Evolutionary conservation across 2,113 vertebrate species (phyloP).

Genomic region (Tupaia chinensis): DNA sequence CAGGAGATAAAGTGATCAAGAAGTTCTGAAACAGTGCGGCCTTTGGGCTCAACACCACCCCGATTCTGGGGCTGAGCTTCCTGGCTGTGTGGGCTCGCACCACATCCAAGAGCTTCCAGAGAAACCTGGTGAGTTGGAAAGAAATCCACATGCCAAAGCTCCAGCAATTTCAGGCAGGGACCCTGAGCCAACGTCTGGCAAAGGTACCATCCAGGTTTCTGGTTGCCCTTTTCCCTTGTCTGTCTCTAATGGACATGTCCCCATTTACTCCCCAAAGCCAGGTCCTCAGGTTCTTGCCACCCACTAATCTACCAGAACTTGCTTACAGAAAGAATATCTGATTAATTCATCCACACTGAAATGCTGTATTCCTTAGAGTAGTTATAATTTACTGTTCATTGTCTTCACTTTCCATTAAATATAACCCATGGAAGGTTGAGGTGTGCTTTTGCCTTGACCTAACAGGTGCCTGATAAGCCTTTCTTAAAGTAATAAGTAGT

Average conservation of each 20-base stretch:
- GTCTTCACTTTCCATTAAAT: background rate
- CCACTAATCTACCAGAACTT: background rate
- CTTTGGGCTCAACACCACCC: background rate
- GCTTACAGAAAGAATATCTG: background rate
- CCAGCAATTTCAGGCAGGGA: background rate
- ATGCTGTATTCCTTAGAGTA: background rate
- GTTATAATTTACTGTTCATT: background rate
- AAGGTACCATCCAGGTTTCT: background rate
- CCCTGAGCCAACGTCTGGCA: background rate
- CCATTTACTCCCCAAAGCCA: background rate
- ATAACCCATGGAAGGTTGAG: background rate
- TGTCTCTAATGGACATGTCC: background rate
- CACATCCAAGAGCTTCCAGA: background rate
- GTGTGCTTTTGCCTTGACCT: background rate
- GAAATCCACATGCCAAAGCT: background rate
- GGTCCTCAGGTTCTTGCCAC: background rate
- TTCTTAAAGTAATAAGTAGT: background rate
- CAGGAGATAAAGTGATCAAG: conserved; percentile 51
- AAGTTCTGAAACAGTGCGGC: background rate
- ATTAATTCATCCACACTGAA: background rate
- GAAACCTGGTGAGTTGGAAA: background rate
- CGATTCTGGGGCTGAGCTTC: background rate
- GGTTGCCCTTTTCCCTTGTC: background rate
- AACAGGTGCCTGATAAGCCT: background rate
- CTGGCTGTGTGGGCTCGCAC: rapidly evolving